These are phyloP conservation scores for Dasysyrphus albostriatus DNA, from an alignment of 2,888 invertebrate species.

Conservation along the genomic window DNA sequence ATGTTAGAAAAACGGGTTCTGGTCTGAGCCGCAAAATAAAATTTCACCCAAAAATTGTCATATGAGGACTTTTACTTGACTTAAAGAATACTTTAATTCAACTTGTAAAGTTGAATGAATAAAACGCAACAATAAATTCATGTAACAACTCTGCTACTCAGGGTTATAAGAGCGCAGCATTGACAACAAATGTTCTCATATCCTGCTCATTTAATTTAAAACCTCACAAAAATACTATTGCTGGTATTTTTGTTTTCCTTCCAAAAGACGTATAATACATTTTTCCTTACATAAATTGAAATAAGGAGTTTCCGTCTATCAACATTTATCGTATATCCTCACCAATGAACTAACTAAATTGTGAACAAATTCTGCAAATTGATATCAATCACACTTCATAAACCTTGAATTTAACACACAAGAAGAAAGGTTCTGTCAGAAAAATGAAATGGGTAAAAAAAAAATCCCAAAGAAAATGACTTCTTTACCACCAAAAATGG, in stretches of 20 bases:
- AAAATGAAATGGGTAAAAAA: conserved; percentile 62
- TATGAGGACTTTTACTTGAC: no score
- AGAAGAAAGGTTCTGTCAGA: conserved; percentile 75
- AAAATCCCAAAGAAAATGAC: conserved; percentile 62
- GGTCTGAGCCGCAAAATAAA: no score
- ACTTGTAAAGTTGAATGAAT: no score
- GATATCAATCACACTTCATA: conserved; percentile 72
- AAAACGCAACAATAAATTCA: no score
- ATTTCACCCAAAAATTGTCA: no score
- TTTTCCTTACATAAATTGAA: not conserved
- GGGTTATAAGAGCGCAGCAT: no score
- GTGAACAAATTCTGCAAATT: conserved; percentile 57
- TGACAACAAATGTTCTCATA: no score
- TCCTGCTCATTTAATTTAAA: no score
- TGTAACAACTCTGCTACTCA: no score
- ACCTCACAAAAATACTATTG: no score
- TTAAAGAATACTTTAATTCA: no score
- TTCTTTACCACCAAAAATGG: conserved; percentile 62
- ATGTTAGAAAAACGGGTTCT: no score
- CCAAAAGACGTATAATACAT: not conserved
- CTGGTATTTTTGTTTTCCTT: not conserved
- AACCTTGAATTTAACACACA: conserved; percentile 66
- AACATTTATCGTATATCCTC: conserved; percentile 5
- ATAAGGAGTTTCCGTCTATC: not conserved
- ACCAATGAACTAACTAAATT: conserved; percentile 12